These are phyloP conservation scores for Argyrosomus regius DNA, from an alignment of 2,797 vertebrate species.

Conservation along the genomic window DNA sequence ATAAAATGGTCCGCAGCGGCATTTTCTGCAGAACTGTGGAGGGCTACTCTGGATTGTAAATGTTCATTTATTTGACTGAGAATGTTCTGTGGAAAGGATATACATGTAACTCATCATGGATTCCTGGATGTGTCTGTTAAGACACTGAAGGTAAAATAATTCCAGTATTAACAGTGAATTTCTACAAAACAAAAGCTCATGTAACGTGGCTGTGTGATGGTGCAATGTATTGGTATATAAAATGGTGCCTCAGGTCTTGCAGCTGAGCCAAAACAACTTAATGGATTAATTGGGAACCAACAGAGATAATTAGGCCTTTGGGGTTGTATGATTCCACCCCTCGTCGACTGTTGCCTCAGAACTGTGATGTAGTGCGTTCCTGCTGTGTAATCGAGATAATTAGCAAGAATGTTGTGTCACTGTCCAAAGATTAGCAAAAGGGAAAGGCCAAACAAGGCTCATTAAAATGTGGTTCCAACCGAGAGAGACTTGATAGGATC, in stretches of 20 bases:
- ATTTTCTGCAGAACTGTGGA: constrained; percentile 22
- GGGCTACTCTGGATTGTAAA: constrained; percentile 35
- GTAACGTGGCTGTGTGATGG: constrained; percentile 70
- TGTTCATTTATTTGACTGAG: constrained; percentile 41
- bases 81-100: constrained; percentile 11
- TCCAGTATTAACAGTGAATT: constrained; percentile 21
- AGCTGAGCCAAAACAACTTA: constrained; percentile 94
- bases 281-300: constrained; percentile 97
- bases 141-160: constrained; percentile 48
- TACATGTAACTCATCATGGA: constrained; percentile 18
- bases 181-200: constrained; percentile 56
- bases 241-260: constrained; percentile 87
- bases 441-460: constrained; percentile 83
- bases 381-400: constrained; percentile 92
- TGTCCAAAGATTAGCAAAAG: constrained; percentile 90
- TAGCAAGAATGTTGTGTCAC: constrained; percentile 88
- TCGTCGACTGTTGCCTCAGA: constrained; percentile 91
- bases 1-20: constrained; percentile 26
- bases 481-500: constrained; percentile 52
- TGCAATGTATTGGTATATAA: constrained; percentile 78
- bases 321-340: constrained; percentile 94
- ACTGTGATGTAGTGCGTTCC: constrained; percentile 84
- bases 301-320: constrained; percentile 98
- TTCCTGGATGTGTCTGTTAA: constrained; percentile 24
- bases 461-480: constrained; percentile 75